Evolutionary conservation across 2,888 invertebrate species (phyloP), one percentile per base, ranked within the genome.

Genomic region (Chrysomela aeneicollis): DNA sequence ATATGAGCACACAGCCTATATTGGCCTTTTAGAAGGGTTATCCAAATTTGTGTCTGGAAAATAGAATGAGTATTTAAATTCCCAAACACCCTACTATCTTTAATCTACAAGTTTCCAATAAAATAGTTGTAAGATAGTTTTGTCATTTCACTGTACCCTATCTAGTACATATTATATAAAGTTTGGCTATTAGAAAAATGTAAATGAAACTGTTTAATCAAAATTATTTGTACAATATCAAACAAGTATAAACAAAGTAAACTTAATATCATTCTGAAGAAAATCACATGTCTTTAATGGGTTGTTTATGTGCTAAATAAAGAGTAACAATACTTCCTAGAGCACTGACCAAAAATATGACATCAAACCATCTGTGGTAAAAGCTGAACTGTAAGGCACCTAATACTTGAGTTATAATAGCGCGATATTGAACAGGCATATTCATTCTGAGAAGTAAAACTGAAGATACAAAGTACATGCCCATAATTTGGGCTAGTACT

Each of bases 331-430:
- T 98, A 69, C 97, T 97, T 15, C 96, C 94, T 42, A 99, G 82
- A 0, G 99, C 98, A 78, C 97, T 97, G 21, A 99, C 93, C 65
- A 99, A 86, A 82, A 99, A 99, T 79, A 99, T 99, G 3, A 99
- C 98, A 83, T 99, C 99, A 82, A 99, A 99, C 99, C 99, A 99
- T 66, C 99, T 88, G 82, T 99, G 99, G 81, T 99, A 99, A 86
- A 99, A 99, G 81, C 95, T 97, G 77, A 99, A 99, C 82, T 99
- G 98, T 67, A 99, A 84, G 79, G 98, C 98, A 0, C 98, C 99
- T 17, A 99, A 83, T 0, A 99, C 98, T 85, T 92, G 89, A 0
- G 93, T 92, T 68, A 94, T 92, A 42, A 99, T 99, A 52, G 91
- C 91, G 37, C 98, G 87, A 82, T 99, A 99, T 81, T 99, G 97